Evolutionary conservation across 2,113 vertebrate species (phyloP).

Genomic region (Ochotona princeps): DNA sequence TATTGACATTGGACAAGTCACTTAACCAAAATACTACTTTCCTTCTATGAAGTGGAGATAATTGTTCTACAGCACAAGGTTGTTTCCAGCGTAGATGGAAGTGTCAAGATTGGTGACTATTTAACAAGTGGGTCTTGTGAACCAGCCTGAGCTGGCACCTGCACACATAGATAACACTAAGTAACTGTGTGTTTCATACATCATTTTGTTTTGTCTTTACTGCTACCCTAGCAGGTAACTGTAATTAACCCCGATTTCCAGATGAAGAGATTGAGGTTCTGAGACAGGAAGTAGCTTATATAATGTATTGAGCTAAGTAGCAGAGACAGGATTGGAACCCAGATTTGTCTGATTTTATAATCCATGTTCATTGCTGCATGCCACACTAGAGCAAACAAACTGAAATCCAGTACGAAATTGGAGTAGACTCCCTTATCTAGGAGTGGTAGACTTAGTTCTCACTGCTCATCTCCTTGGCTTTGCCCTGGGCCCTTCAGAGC

Average conservation of each 20-base stretch:
- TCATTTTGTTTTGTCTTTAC: not conserved
- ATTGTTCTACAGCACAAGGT: not conserved
- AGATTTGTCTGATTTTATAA: not conserved
- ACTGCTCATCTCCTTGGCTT: not conserved
- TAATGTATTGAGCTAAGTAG: not conserved
- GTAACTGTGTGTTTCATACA: not conserved
- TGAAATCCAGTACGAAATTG: not conserved
- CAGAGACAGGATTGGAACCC: not conserved
- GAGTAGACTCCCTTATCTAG: not conserved
- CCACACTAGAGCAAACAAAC: not conserved
- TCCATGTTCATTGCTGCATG: not conserved
- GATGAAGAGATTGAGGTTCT: not conserved
- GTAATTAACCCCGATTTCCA: not conserved
- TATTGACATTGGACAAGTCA: not conserved
- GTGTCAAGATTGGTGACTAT: not conserved
- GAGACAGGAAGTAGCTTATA: not conserved
- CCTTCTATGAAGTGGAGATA: not conserved
- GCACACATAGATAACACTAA: not conserved
- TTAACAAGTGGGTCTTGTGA: not conserved
- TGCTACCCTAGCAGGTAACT: not conserved
- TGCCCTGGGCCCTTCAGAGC: not conserved
- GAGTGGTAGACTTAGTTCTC: not conserved
- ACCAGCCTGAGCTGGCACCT: not conserved
- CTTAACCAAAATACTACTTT: conserved; percentile 41
- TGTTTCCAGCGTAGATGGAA: not conserved